These are phyloP conservation scores for Xerus inauris DNA, from an alignment of 2,113 vertebrate species.

Conservation along the genomic window DNA sequence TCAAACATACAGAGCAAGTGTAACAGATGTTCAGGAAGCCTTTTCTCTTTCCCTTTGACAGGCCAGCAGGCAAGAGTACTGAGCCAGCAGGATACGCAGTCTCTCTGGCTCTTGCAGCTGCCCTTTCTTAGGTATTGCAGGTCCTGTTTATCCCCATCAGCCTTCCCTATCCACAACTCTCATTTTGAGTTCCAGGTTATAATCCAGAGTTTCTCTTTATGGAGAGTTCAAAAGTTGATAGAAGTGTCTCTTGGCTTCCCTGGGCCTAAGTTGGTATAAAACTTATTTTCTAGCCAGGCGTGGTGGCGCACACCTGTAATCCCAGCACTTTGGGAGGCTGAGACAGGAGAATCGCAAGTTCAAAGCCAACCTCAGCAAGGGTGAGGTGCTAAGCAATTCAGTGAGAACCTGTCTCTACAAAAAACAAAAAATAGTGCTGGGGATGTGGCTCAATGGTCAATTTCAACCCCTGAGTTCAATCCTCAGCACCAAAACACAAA, in stretches of 20 bases:
- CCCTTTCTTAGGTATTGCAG: neutral
- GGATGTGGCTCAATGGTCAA: too few species aligned
- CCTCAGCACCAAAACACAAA: too few species aligned
- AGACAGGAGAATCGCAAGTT: too few species aligned
- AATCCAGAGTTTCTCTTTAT: neutral
- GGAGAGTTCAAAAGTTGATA: neutral
- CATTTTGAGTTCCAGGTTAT: neutral
- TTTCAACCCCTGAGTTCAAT: too few species aligned
- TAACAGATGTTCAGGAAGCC: neutral
- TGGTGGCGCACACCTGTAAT: too few species aligned
- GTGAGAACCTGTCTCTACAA: too few species aligned
- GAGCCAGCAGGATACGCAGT: too few species aligned
- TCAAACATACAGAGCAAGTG: neutral
- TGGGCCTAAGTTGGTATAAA: neutral
- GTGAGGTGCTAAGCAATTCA: too few species aligned
- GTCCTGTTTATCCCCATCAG: neutral
- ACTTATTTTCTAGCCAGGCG: conserved; percentile 1
- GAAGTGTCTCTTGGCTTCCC: neutral
- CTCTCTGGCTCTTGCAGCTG: neutral
- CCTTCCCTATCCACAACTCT: neutral
- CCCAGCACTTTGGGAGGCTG: too few species aligned
- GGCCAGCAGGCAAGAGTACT: neutral
- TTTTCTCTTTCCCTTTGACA: neutral
- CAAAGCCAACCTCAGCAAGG: too few species aligned
- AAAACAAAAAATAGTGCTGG: too few species aligned